Conservation (phyloP, 2,113 vertebrate species). For the Prietella phreatophila region DNA sequence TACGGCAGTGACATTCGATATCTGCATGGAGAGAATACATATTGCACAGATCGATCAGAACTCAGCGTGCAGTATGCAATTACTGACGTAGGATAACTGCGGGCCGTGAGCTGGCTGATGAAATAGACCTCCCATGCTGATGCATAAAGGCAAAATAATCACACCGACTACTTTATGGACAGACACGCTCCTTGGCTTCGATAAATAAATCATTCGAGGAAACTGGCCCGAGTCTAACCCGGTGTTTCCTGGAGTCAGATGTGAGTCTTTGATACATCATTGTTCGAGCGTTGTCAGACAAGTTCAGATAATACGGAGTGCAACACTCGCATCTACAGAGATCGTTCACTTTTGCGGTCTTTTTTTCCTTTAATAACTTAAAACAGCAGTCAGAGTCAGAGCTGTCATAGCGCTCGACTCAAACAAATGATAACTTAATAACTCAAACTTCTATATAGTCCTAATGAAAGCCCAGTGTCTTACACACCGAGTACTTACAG, state of each 20-base stretch:
- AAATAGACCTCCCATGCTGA: constrained; percentile 17
- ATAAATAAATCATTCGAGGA: constrained; percentile 40
- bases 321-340: background rate
- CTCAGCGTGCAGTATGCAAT: background rate
- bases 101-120: constrained; percentile 13
- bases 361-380: background rate
- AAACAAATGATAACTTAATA: background rate
- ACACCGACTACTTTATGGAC: background rate
- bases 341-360: background rate
- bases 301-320: background rate
- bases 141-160: constrained; percentile 30
- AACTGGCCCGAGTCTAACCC: background rate
- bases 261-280: background rate
- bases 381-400: background rate
- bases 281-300: background rate
- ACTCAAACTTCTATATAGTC: too few species aligned
- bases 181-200: constrained; percentile 2
- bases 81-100: constrained; percentile 16
- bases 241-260: background rate
- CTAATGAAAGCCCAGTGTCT: background rate
- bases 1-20: background rate
- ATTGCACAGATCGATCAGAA: constrained; percentile 16
- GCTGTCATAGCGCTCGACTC: background rate
- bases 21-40: constrained; percentile 1
- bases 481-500: background rate